These are phyloP conservation scores for Petrolisthes cinctipes DNA, from an alignment of 2,888 invertebrate genomes.

Conservation along the genomic window DNA sequence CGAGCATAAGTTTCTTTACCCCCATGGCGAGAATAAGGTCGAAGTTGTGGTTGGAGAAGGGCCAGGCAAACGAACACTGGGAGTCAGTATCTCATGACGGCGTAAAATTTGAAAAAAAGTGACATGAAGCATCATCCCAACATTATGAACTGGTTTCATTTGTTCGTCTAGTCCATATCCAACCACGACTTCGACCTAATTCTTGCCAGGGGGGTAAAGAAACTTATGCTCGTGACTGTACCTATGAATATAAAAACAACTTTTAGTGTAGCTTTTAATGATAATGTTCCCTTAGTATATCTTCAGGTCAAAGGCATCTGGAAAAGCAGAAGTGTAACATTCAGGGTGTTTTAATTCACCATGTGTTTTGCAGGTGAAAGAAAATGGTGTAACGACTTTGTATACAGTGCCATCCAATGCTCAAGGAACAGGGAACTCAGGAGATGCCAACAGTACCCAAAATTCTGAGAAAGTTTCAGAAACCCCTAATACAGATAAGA, in stretches of 20 bases:
- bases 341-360: background rate
- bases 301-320: background rate
- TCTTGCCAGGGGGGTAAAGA: too few species aligned
- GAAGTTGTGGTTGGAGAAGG: too few species aligned
- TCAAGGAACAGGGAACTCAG: slow-evolving; percentile 20
- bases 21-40: too few species aligned
- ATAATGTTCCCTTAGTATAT: background rate
- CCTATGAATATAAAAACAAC: background rate
- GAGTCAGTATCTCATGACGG: too few species aligned
- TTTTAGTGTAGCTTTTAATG: background rate
- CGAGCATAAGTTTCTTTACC: too few species aligned
- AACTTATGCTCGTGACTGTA: too few species aligned
- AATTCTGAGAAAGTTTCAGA: slow-evolving; percentile 25
- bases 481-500: slow-evolving; percentile 55
- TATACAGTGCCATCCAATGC: slow-evolving; percentile 36
- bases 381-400: slow-evolving; percentile 51
- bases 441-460: slow-evolving; percentile 17
- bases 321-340: background rate
- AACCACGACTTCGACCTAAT: too few species aligned
- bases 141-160: too few species aligned
- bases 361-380: slow-evolving; percentile 31
- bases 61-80: too few species aligned
- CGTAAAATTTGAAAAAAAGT: too few species aligned
- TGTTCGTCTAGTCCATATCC: too few species aligned
- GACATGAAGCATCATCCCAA: too few species aligned